Percentiles rank a stretch among this genome's conserved stretches.
Conservation (phyloP, 2,797 vertebrate genomes). For the Muscicapa striata region DNA sequence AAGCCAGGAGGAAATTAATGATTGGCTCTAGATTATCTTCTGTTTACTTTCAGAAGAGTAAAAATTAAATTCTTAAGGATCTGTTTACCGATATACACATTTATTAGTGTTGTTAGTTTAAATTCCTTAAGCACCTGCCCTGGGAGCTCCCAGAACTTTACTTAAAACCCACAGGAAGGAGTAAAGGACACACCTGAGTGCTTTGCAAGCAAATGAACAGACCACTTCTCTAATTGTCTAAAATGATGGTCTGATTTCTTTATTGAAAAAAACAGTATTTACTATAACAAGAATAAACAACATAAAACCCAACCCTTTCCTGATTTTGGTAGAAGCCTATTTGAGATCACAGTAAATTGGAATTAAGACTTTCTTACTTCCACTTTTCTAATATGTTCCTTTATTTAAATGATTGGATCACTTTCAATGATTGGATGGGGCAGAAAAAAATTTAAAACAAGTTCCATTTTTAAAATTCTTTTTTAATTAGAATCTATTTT, state of each 20-base stretch:
- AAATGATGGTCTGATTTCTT: not conserved
- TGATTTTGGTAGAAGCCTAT: not conserved
- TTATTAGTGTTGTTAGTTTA: not conserved
- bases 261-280: not conserved
- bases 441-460: not conserved
- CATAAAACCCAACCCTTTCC: not conserved
- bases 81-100: not conserved
- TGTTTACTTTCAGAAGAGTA: not conserved
- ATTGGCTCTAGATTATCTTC: not conserved
- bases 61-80: not conserved
- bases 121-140: not conserved
- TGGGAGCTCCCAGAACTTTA: not conserved
- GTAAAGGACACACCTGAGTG: not conserved
- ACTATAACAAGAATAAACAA: not conserved
- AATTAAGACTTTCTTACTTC: not conserved
- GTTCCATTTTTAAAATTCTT: fast-evolving
- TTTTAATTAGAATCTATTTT: not conserved
- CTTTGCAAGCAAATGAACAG: not conserved
- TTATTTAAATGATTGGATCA: not conserved
- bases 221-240: not conserved
- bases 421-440: not conserved
- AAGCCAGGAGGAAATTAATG: not conserved
- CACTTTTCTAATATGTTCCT: not conserved
- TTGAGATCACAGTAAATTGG: not conserved
- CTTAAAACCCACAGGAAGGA: not conserved